Percentiles rank a stretch among this genome's conserved stretches.
phyloP scores from a whole-genome alignment of 2,113 vertebrate genomes.

The Ailurus styani region DNA sequence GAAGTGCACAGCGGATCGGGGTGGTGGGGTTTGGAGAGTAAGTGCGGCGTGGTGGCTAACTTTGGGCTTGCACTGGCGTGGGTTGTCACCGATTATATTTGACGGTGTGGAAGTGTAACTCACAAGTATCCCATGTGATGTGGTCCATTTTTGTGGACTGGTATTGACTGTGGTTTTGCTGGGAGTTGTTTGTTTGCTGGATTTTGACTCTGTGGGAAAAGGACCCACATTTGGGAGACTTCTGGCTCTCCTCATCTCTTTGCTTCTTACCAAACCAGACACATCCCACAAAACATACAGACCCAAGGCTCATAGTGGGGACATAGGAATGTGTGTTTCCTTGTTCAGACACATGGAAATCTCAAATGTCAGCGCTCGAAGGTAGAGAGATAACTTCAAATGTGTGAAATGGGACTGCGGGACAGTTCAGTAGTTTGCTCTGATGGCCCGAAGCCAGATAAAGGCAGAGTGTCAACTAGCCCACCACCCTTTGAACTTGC shows the following conservation, averaged over 20 bases:
- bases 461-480: neutral
- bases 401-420: neutral
- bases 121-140: neutral
- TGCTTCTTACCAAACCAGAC: neutral
- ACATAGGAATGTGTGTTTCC: neutral
- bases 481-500: neutral
- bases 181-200: constrained; percentile 41
- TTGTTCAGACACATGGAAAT: neutral
- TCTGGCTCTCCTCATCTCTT: neutral
- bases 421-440: neutral
- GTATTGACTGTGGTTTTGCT: neutral
- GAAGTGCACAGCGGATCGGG: constrained; percentile 27
- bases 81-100: constrained; percentile 22
- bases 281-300: accelerated
- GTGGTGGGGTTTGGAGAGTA: neutral
- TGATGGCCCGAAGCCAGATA: neutral
- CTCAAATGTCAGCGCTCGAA: neutral
- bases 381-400: neutral
- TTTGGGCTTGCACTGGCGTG: neutral
- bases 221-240: neutral
- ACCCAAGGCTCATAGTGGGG: neutral
- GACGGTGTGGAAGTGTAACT: constrained; percentile 39
- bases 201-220: neutral
- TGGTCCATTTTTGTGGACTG: neutral
- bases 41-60: neutral